Evolutionary conservation across 1,140 invertebrate species (phyloP).

Genomic region (Drosophila takahashii): DNA sequence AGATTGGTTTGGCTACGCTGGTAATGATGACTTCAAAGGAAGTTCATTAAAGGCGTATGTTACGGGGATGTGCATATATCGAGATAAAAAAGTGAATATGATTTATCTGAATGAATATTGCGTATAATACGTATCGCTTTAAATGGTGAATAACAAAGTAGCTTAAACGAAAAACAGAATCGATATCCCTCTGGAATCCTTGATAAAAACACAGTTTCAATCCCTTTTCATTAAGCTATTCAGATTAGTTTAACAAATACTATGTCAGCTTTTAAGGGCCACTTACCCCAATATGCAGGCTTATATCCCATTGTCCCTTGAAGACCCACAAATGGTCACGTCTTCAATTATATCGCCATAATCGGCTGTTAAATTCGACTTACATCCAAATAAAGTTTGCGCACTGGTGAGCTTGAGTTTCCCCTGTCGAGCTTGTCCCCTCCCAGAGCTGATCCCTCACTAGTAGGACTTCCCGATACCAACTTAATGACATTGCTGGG

Average conservation of each 20-base stretch:
- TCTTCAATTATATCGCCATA: slow-evolving; percentile 46
- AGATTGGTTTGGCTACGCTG: slow-evolving; percentile 26
- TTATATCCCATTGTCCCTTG: neutral
- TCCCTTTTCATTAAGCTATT: too few species aligned
- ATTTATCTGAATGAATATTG: neutral
- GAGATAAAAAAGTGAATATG: neutral
- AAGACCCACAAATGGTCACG: slow-evolving; percentile 31
- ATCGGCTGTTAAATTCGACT: slow-evolving; percentile 58
- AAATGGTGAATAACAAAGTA: neutral
- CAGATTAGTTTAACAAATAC: neutral
- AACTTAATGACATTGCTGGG: slow-evolving; percentile 40
- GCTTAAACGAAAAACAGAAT: neutral
- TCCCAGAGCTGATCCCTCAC: slow-evolving; percentile 11
- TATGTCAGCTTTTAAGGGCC: slow-evolving; percentile 2
- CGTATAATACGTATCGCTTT: neutral
- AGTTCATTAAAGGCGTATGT: slow-evolving; percentile 5
- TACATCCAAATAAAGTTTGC: slow-evolving; percentile 35
- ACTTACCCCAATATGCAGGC: neutral
- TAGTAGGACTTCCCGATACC: slow-evolving; percentile 56
- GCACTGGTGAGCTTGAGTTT: slow-evolving; percentile 24
- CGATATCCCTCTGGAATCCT: too few species aligned
- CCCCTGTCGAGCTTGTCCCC: neutral
- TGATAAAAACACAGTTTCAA: too few species aligned
- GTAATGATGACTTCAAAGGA: slow-evolving; percentile 14
- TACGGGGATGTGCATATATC: neutral